Base-by-base conservation (phyloP, 2,797 vertebrate species). In the Tinamus major region DNA sequence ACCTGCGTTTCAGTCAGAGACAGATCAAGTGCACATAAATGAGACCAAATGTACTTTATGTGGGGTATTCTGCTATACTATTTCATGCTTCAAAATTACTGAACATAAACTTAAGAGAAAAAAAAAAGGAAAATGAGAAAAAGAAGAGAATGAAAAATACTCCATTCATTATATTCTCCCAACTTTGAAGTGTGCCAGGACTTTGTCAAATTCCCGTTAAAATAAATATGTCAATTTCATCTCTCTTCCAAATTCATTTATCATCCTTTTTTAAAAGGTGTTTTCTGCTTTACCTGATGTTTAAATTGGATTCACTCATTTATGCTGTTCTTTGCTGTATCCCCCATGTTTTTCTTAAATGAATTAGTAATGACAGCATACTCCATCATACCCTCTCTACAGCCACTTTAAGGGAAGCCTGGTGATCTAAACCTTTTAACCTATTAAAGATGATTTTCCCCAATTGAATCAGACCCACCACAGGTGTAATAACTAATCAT, bases 341-440 rank as follows among this genome's bases (percentile, higher is more conserved):
- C 98, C 98, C 98, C 98, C 98, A 98, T 98, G 99, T 99, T 98
- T 99, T 98, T 97, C 98, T 98, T 99, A 99, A 99, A 99, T 98
- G 98, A 99, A 99, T 99, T 99, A 99, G 99, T 98, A 98, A 98
- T 98, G 98, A 99, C 99, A 99, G 98, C 97, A 92, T 97, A 98
- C 98, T 99, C 99, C 99, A 99, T 99, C 99, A 99, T 98, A 98
- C 98, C 98, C 98, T 99, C 98, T 99, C 98, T 99, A 98, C 99
- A 99, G 98, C 99, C 98, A 99, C 98, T 99, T 99, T 99, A 98
- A 99, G 98, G 98, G 98, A 99, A 99, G 98, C 98, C 98, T 98
- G 98, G 98, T 99, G 99, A 99, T 99, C 99, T 99, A 99, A 99
- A 99, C 99, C 99, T 99, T 99, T 99, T 99, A 99, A 99, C 99